Conservation (phyloP, 2,797 vertebrate genomes). For the Setipinna tenuifilis region DNA sequence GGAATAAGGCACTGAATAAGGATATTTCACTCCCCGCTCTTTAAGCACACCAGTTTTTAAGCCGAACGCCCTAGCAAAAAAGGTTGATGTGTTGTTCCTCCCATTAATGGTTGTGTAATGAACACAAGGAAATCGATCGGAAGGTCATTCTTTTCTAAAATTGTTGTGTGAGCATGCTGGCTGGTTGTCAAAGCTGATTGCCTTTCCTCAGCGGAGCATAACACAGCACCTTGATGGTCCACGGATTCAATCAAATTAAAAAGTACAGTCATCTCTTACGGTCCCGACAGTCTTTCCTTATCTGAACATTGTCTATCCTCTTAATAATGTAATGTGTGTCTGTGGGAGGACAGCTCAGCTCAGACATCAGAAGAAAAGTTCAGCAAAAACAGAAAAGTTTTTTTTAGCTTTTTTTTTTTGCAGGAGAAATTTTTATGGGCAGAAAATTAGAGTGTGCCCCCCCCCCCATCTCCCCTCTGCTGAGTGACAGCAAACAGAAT, state of each 20-base stretch:
- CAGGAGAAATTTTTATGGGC: background rate
- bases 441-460: background rate
- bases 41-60: background rate
- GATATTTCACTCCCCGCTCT: background rate
- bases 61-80: background rate
- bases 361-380: background rate
- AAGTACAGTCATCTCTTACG: background rate
- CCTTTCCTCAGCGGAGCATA: constrained; percentile 5
- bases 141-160: background rate
- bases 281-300: background rate
- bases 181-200: background rate
- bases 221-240: background rate
- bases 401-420: background rate
- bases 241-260: background rate
- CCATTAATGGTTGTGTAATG: background rate
- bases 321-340: background rate
- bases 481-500: constrained; percentile 4
- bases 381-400: background rate
- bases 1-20: background rate
- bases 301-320: background rate
- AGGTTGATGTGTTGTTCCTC: background rate
- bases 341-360: constrained; percentile 19
- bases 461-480: too few species aligned
- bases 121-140: background rate
- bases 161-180: background rate